These are phyloP conservation scores for Turdus rufiventris DNA, from an alignment of 2,113 vertebrate genomes.

Conservation along the genomic window DNA sequence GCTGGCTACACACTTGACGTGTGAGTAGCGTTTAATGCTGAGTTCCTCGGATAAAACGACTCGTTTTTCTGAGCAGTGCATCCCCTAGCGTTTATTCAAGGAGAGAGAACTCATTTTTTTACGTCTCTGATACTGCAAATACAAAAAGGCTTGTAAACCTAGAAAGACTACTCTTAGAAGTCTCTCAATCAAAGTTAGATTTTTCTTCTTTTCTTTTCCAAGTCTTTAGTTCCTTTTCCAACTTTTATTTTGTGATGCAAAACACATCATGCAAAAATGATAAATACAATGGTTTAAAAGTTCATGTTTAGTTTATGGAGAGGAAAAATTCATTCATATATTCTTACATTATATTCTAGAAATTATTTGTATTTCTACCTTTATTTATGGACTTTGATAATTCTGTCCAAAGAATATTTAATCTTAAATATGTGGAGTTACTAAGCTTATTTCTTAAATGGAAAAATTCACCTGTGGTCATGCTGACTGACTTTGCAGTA, in stretches of 20 bases:
- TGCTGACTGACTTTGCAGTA: not conserved
- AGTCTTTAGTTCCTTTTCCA: not conserved
- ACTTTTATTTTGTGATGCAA: too few species aligned
- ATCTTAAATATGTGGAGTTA: not conserved
- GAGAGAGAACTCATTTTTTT: not conserved
- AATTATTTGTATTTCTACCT: not conserved
- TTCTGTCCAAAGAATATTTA: not conserved
- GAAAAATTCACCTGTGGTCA: not conserved
- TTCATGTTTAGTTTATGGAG: not conserved
- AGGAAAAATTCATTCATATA: not conserved
- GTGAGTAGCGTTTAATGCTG: not conserved
- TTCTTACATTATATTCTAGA: not conserved
- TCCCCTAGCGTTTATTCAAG: not conserved
- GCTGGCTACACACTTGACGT: accelerated
- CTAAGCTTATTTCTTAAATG: not conserved
- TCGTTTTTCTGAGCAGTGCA: not conserved
- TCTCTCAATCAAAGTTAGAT: not conserved
- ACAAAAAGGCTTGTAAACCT: not conserved
- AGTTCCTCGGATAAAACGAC: not conserved
- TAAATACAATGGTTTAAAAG: not conserved
- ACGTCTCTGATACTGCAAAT: not conserved
- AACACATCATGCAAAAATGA: not conserved
- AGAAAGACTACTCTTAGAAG: not conserved
- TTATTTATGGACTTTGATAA: not conserved
- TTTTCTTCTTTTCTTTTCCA: not conserved